Evolutionary conservation across 2,888 invertebrate genomes (phyloP).

Genomic region (Drosophila maculinotata): DNA sequence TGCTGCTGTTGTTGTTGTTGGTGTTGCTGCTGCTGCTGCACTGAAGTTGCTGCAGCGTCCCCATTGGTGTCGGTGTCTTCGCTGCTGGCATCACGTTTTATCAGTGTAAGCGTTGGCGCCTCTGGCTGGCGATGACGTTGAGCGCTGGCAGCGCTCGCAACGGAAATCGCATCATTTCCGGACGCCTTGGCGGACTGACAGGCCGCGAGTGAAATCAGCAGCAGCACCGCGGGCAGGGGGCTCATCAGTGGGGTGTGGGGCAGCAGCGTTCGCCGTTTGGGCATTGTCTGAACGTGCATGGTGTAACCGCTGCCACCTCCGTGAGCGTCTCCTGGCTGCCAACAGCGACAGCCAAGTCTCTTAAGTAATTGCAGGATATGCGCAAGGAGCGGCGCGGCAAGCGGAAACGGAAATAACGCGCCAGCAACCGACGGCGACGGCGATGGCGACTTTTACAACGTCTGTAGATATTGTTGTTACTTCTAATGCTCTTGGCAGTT

Average conservation of each 20-base stretch:
- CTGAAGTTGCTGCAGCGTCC: not conserved
- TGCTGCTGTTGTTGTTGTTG: slow-evolving; percentile 6
- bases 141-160: slow-evolving; percentile 14
- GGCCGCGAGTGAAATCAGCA: slow-evolving; percentile 18
- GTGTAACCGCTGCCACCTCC: slow-evolving; percentile 14
- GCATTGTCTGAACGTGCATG: slow-evolving; percentile 28
- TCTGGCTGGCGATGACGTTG: slow-evolving; percentile 22
- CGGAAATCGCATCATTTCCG: slow-evolving; percentile 73
- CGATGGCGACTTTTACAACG: too few relatives aligned
- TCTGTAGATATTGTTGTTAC: too few relatives aligned
- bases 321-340: slow-evolving; percentile 16
- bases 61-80: slow-evolving; percentile 7
- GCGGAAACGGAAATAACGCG: slow-evolving; percentile 62
- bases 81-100: slow-evolving; percentile 35
- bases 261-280: slow-evolving; percentile 19
- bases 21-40: slow-evolving; percentile 7
- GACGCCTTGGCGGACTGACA: slow-evolving; percentile 18
- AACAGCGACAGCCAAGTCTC: slow-evolving; percentile 7
- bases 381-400: slow-evolving; percentile 21
- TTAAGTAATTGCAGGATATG: slow-evolving; percentile 50
- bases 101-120: slow-evolving; percentile 23
- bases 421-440: slow-evolving; percentile 16
- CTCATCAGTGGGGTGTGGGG: slow-evolving; percentile 16
- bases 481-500: too few relatives aligned
- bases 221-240: slow-evolving; percentile 7